Evolutionary conservation across 2,888 invertebrate genomes (phyloP).

Genomic region (Drosophila pullipes): DNA sequence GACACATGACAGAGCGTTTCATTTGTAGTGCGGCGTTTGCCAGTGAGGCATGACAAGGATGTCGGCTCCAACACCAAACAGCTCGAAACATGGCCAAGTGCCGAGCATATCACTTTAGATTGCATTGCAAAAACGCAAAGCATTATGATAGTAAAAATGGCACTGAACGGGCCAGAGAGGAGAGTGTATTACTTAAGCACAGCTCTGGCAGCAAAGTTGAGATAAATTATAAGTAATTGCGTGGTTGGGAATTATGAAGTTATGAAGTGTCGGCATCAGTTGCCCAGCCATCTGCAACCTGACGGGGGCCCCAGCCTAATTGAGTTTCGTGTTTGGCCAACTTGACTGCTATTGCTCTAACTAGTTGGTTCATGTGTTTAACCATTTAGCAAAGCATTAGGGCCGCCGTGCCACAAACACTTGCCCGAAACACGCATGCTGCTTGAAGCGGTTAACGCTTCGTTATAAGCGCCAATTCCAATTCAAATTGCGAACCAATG

Average conservation of each 20-base stretch:
- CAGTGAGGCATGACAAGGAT: slow-evolving; percentile 69
- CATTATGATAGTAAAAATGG: slow-evolving; percentile 20
- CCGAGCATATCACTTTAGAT: slow-evolving; percentile 48
- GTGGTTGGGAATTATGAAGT: slow-evolving; percentile 54
- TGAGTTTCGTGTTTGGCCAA: slow-evolving; percentile 50
- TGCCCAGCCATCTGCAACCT: slow-evolving; percentile 16
- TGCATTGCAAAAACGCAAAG: slow-evolving; percentile 55
- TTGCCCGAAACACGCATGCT: slow-evolving; percentile 36
- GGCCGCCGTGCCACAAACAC: slow-evolving; percentile 37
- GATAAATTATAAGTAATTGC: slow-evolving; percentile 65
- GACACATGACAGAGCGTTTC: slow-evolving; percentile 81
- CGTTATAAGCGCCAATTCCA: slow-evolving; percentile 42
- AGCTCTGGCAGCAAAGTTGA: slow-evolving; percentile 35
- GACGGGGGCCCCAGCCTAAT: slow-evolving; percentile 45
- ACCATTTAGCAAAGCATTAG: slow-evolving; percentile 60
- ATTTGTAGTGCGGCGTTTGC: slow-evolving; percentile 66
- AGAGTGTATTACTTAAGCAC: slow-evolving; percentile 13
- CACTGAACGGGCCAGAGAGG: neutral
- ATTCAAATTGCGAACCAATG: slow-evolving; percentile 7
- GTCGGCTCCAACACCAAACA: slow-evolving; percentile 44
- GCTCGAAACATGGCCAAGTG: slow-evolving; percentile 34
- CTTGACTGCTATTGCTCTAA: slow-evolving; percentile 7
- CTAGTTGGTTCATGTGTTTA: slow-evolving; percentile 29
- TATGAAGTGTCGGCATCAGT: slow-evolving; percentile 57
- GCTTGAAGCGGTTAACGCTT: slow-evolving; percentile 69